A percentile compares a stretch with the other conserved stretches of the same genome.
Conservation (phyloP, 2,113 vertebrate genomes). For the Cyprinodon tularosa region DNA sequence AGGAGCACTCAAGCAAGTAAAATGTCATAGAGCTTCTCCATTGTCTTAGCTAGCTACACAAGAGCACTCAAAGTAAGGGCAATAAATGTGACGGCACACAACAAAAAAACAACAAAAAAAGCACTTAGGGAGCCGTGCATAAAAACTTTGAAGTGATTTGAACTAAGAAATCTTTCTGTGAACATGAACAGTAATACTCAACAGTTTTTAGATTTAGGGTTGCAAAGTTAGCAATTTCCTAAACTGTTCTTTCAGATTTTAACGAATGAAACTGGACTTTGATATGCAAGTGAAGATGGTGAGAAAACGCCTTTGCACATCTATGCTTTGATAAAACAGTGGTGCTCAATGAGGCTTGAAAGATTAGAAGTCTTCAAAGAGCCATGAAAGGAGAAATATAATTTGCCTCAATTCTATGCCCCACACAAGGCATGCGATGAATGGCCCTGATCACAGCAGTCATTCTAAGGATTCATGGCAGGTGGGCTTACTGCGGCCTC, state of each 20-base stretch:
- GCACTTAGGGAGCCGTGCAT: constrained; percentile 10
- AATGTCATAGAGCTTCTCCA: constrained; percentile 46
- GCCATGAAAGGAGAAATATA: constrained; percentile 29
- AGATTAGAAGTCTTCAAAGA: constrained; percentile 65
- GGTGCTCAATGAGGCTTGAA: constrained; percentile 57
- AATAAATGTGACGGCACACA: constrained; percentile 23
- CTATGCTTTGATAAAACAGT: constrained; percentile 59
- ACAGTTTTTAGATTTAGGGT: constrained; percentile 36
- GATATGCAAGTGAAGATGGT: constrained; percentile 62
- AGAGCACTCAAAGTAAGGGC: constrained; percentile 36
- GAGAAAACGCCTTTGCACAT: constrained; percentile 49
- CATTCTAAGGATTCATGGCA: constrained; percentile 30
- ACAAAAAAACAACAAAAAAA: constrained; percentile 7
- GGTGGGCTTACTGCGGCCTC: constrained; percentile 28
- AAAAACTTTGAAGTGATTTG: neutral
- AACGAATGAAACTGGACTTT: constrained; percentile 66
- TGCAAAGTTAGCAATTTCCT: constrained; percentile 33
- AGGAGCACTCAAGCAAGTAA: constrained; percentile 39
- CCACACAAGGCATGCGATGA: constrained; percentile 4
- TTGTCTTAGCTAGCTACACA: constrained; percentile 50
- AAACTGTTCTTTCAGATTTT: constrained; percentile 58
- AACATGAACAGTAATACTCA: constrained; percentile 18
- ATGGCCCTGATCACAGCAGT: constrained; percentile 34
- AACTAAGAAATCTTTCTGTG: constrained; percentile 8
- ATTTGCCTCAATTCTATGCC: constrained; percentile 30